phyloP scores from a whole-genome alignment of 2,888 invertebrate species.

The Melangyna quadrimaculata region DNA sequence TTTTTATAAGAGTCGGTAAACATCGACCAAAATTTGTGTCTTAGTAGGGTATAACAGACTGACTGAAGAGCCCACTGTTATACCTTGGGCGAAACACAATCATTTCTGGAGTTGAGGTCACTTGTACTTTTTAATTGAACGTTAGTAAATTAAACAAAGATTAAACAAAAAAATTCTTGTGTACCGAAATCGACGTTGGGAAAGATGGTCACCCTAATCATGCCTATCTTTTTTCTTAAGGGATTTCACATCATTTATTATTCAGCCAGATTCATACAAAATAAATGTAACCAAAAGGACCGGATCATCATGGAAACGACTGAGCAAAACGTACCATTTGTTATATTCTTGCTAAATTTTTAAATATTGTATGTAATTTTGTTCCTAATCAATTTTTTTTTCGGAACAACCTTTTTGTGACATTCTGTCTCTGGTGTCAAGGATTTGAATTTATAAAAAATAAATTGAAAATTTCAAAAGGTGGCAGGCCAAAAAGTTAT shows the following conservation, averaged over 20 bases:
- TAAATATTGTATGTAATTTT: not conserved
- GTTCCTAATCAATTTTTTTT: not conserved
- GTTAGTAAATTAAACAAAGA: too few relatives aligned
- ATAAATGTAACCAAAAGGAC: slow-evolving; percentile 47
- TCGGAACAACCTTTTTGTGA: not conserved
- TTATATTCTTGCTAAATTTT: not conserved
- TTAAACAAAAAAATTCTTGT: too few relatives aligned
- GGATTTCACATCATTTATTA: slow-evolving; percentile 40
- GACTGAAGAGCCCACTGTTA: too few relatives aligned
- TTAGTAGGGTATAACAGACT: too few relatives aligned
- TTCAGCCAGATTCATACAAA: slow-evolving; percentile 47
- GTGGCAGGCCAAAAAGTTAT: not conserved
- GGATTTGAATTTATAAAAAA: slow-evolving; percentile 7
- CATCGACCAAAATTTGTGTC: too few relatives aligned
- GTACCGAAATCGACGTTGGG: too few relatives aligned
- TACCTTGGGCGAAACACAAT: too few relatives aligned
- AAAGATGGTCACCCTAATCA: too few relatives aligned
- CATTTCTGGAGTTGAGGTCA: too few relatives aligned
- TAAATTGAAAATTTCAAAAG: not conserved
- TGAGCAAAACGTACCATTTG: not conserved
- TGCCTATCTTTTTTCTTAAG: not conserved
- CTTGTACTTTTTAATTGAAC: too few relatives aligned
- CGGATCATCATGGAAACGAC: slow-evolving; percentile 44
- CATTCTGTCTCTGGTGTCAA: not conserved
- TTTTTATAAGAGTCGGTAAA: too few relatives aligned